Base-by-base conservation (phyloP, 2,797 vertebrate genomes). In the Heterohyrax brucei region DNA sequence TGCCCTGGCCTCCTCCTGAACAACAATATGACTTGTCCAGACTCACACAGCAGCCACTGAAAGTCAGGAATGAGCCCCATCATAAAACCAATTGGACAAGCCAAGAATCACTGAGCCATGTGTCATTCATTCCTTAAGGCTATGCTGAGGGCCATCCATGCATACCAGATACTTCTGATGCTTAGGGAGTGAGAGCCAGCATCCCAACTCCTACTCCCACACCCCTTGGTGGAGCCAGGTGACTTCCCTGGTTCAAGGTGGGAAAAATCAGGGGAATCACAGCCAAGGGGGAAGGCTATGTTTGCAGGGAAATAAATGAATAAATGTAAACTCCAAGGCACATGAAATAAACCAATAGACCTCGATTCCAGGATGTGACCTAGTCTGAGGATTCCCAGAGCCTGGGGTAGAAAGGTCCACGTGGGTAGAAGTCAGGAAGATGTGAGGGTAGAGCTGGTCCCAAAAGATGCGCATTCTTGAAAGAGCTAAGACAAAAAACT, bases 281-380 rank as follows among this genome's bases (percentile, higher is more conserved):
- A 10, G 7, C n/a, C n/a, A 73, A 78, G 66, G 30, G 7, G 16
- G 44, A 26, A 26, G 56, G 39, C 30, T 84, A 28, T 5, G 30
- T 44, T 21, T 94, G 10, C 33, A 46, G 46, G 44, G 64, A 88
- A 82, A 78, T 33, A 89, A 81, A 30, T 21, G 28, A 82, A 78
- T 33, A 89, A 81, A 30, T 21, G 28, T 53, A 70, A 70, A 77
- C 85, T 59, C 75, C 84, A 72, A 92, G 79, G 50, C 33, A 59
- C 46, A 64, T 13, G 39, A 89, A 77, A 93, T 22, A 75, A 70
- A 89, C 19, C 50, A 22, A 7, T 22, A n/a, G 22, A 13, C 50
- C 48, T 16, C 46, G 68, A 80, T 53, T 85, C 59, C 59, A 26
- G 33, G 48, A 53, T 24, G 3, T 73, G 78, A 33, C 68, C 77